Base-by-base conservation (phyloP, 2,797 vertebrate genomes). In the Sebastes cheni region DNA sequence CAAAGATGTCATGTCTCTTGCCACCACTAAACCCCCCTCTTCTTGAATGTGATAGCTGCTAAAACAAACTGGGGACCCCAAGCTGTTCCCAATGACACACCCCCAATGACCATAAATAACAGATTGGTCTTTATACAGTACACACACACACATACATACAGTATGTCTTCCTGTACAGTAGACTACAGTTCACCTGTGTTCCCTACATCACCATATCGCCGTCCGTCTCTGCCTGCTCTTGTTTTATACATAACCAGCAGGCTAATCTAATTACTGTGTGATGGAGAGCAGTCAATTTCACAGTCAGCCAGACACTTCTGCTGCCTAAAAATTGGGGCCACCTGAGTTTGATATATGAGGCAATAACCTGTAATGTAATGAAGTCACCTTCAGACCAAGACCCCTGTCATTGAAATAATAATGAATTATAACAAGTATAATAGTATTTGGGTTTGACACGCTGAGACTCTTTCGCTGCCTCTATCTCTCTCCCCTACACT, bases 311-410 rank as follows among this genome's bases (percentile, higher is more conserved):
- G 83, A 93, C 86, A 86, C 90, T 91, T 79, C 83, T 86, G 76
- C 88, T 75, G 75, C 84, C 84, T 78, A 80, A 83, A 88, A 93
- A 89, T 84, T 86, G 76, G 83, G 93, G 86, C 92, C 92, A 91
- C 90, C 86, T 72, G 86, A 87, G 84, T 94, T 93, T 96, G 97
- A 97, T 96, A 87, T 95, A 97, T 95, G 95, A 96, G 92, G 95
- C 94, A 92, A 97, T 97, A 97, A 97, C 95, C 86, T 89, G 91
- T 91, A 94, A 95, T 93, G 94, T 96, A 95, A 96, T 94, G 94
- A 95, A 97, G 95, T 97, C 97, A 97, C 96, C 97, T 97, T 97
- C 92, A 96, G 83, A 94, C 84, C 91, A 91, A 83, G 87, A 93
- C 92, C 93, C 95, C 95, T 95, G 93, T 92, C 95, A 91, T 82